phyloP scores from a whole-genome alignment of 2,113 vertebrate species.

The Anhinga rufa region DNA sequence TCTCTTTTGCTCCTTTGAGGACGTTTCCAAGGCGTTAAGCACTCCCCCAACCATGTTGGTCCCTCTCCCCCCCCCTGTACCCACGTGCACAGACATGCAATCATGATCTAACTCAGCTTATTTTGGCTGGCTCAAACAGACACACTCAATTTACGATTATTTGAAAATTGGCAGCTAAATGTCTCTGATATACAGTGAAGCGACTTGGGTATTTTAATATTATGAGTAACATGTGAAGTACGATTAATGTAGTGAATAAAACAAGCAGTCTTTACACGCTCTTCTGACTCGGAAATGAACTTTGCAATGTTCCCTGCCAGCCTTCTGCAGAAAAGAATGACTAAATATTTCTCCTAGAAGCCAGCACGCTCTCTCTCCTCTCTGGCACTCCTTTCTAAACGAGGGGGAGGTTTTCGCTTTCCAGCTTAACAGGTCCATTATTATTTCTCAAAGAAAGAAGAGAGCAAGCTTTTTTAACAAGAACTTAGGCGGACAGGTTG shows the following conservation, averaged over 20 bases:
- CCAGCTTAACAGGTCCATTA: background rate
- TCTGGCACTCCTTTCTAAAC: background rate
- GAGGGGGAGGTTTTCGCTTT: background rate
- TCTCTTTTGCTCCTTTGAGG: background rate
- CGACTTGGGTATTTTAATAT: background rate
- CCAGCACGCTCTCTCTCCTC: background rate
- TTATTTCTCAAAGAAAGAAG: background rate
- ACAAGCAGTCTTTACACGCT: background rate
- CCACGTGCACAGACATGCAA: background rate
- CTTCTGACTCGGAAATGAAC: constrained; percentile 34
- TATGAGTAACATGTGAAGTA: constrained; percentile 13
- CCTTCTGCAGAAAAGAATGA: background rate
- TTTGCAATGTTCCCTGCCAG: background rate
- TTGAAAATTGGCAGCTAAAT: constrained; percentile 27
- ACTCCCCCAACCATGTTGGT: background rate
- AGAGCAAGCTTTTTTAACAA: background rate
- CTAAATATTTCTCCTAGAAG: background rate
- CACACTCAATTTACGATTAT: background rate
- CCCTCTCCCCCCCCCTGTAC: background rate
- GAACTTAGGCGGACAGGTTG: background rate
- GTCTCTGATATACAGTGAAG: background rate
- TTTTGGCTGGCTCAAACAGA: constrained; percentile 18
- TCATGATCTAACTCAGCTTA: background rate
- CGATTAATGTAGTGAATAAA: constrained; percentile 26
- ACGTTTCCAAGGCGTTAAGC: background rate